These are phyloP conservation scores for Meandrusa payeni DNA, from an alignment of 2,888 invertebrate genomes.

Conservation along the genomic window DNA sequence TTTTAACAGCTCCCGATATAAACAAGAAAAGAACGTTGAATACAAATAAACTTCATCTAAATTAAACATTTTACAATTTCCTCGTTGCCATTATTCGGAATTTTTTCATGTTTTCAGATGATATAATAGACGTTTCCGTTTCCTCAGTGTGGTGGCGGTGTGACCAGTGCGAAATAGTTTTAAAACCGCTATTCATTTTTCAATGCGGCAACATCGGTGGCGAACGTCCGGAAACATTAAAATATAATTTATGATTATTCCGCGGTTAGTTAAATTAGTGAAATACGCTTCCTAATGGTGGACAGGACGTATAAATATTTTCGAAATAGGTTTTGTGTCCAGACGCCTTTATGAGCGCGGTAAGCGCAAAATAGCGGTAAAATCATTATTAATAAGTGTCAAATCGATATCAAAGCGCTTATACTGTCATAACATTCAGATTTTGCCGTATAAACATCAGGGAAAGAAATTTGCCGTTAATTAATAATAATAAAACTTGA, in stretches of 20 bases:
- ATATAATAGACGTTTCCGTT: slow-evolving; percentile 72
- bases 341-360: slow-evolving; percentile 47
- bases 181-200: slow-evolving; percentile 72
- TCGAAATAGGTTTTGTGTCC: slow-evolving; percentile 54
- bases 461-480: slow-evolving; percentile 18
- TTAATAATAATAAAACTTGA: slow-evolving; percentile 13
- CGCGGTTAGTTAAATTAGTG: slow-evolving; percentile 72
- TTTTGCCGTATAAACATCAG: slow-evolving; percentile 17
- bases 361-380: slow-evolving; percentile 49
- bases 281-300: slow-evolving; percentile 61
- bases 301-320: slow-evolving; percentile 71
- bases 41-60: slow-evolving; percentile 41
- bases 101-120: slow-evolving; percentile 57
- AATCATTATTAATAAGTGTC: slow-evolving; percentile 38
- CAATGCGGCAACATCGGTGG: slow-evolving; percentile 67
- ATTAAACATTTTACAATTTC: slow-evolving; percentile 65
- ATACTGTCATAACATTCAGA: slow-evolving; percentile 26
- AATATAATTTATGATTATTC: slow-evolving; percentile 71
- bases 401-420: slow-evolving; percentile 35
- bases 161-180: slow-evolving; percentile 75
- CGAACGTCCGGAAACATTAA: slow-evolving; percentile 76
- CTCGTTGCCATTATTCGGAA: slow-evolving; percentile 59
- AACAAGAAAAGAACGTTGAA: slow-evolving; percentile 26
- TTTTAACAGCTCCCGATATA: slow-evolving; percentile 23
- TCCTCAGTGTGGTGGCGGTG: slow-evolving; percentile 55